Conservation (phyloP, 2,888 invertebrate species). For the Lumbricus terrestris region DNA sequence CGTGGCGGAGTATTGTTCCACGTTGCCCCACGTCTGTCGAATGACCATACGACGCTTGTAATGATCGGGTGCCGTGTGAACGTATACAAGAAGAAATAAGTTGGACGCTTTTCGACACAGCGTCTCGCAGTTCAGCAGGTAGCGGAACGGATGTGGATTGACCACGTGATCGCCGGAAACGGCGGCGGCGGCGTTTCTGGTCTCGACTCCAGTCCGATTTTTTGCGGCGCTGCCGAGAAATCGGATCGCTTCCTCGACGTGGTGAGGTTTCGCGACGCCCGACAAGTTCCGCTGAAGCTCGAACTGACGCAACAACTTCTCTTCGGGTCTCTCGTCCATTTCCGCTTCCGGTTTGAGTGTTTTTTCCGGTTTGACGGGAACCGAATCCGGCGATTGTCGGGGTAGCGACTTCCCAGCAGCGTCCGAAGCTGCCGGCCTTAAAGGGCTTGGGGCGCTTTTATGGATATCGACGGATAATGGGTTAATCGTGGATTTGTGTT, state of each 20-base stretch:
- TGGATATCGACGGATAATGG: neutral
- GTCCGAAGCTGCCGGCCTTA: neutral
- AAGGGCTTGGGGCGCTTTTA: neutral
- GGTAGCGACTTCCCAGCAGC: neutral
- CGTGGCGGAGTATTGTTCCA: slow-evolving; percentile 38
- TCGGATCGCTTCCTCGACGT: neutral
- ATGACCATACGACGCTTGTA: slow-evolving; percentile 53
- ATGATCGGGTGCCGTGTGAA: slow-evolving; percentile 56
- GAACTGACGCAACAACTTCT: neutral
- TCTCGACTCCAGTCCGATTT: neutral
- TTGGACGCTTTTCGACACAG: slow-evolving; percentile 22
- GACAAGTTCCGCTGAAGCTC: neutral
- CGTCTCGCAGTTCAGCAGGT: slow-evolving; percentile 36
- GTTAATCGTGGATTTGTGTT: neutral
- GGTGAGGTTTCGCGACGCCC: neutral
- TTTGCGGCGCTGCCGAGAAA: neutral
- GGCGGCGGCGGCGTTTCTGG: neutral
- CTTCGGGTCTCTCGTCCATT: neutral
- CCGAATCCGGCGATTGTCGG: neutral
- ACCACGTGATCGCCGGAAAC: slow-evolving; percentile 31
- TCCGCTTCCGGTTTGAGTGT: neutral
- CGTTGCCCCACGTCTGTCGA: slow-evolving; percentile 56
- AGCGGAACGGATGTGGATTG: slow-evolving; percentile 48
- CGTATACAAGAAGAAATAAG: slow-evolving; percentile 50
- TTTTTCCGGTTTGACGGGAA: neutral